phyloP scores from a whole-genome alignment of 2,888 invertebrate genomes.

The Cremastobaeus sp. region DNA sequence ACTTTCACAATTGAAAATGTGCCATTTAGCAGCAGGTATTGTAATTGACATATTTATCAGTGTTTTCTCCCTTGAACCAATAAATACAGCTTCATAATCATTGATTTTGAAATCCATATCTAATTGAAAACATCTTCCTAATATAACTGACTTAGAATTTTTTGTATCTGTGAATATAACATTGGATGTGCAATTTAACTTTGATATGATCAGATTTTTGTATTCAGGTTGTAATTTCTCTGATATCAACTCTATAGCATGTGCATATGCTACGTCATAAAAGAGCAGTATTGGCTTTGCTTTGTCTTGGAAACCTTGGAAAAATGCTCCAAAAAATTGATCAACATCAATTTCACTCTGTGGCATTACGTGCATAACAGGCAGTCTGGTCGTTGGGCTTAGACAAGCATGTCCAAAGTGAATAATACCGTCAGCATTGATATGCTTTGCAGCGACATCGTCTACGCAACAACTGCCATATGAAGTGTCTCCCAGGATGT shows the following conservation, averaged over 20 bases:
- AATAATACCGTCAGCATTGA: constrained; percentile 89
- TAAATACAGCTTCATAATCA: constrained; percentile 82
- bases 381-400: constrained; percentile 83
- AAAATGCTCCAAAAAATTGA: constrained; percentile 73
- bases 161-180: constrained; percentile 54
- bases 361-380: constrained; percentile 87
- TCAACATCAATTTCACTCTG: constrained; percentile 81
- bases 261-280: constrained; percentile 84
- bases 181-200: constrained; percentile 59
- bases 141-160: constrained; percentile 57
- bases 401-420: constrained; percentile 96
- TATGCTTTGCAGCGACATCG: constrained; percentile 93
- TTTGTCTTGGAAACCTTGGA: constrained; percentile 72
- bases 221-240: constrained; percentile 33
- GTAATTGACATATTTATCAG: constrained; percentile 82
- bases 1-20: constrained; percentile 80
- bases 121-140: constrained; percentile 71
- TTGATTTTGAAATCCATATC: constrained; percentile 72
- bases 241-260: constrained; percentile 76
- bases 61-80: constrained; percentile 84
- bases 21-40: constrained; percentile 81
- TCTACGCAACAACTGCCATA: constrained; percentile 96
- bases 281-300: constrained; percentile 80
- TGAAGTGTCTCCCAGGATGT: constrained; percentile 92
- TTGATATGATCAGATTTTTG: constrained; percentile 51